phyloP scores from a whole-genome alignment of 2,797 vertebrate genomes.

The Buceros bicornis region DNA sequence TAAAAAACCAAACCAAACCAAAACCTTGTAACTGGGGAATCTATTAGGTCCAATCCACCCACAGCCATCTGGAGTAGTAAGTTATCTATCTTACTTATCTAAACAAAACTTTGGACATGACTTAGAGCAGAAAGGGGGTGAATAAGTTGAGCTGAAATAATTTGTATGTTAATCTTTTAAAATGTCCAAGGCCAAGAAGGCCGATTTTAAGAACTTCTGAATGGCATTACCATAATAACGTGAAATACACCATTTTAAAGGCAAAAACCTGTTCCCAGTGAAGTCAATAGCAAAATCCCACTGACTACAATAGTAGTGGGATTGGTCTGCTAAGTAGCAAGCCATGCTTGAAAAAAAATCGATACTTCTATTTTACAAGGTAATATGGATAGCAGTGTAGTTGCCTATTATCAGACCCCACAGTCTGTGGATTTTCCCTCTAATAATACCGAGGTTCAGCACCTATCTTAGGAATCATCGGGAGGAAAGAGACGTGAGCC shows the following conservation, averaged over 20 bases:
- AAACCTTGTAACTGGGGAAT: conserved; percentile 46
- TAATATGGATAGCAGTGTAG: conserved; percentile 40
- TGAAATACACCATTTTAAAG: conserved; percentile 47
- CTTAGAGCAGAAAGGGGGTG: conserved; percentile 42
- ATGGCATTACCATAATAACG: conserved; percentile 35
- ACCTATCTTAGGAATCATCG: conserved; percentile 3
- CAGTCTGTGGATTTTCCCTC: conserved; percentile 18
- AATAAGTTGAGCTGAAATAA: conserved; percentile 25
- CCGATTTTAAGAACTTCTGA: conserved; percentile 31
- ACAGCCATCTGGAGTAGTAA: conserved; percentile 58
- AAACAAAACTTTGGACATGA: conserved; percentile 56
- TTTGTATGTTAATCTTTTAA: conserved; percentile 27
- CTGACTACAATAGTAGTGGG: conserved; percentile 6
- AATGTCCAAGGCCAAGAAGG: conserved; percentile 26
- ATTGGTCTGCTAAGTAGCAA: conserved; percentile 60
- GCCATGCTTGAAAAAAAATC: conserved; percentile 66
- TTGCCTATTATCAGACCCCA: conserved; percentile 16
- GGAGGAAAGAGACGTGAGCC: neutral
- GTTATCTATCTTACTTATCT: conserved; percentile 23
- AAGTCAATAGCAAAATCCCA: conserved; percentile 51
- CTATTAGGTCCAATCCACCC: conserved; percentile 60
- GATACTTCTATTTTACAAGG: conserved; percentile 59
- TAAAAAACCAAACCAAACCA: conserved; percentile 20
- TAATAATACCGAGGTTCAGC: conserved; percentile 23
- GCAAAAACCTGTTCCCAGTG: neutral